These are phyloP conservation scores for Drosophila pseudotakahashii DNA, from an alignment of 2,888 invertebrate genomes.

Conservation along the genomic window DNA sequence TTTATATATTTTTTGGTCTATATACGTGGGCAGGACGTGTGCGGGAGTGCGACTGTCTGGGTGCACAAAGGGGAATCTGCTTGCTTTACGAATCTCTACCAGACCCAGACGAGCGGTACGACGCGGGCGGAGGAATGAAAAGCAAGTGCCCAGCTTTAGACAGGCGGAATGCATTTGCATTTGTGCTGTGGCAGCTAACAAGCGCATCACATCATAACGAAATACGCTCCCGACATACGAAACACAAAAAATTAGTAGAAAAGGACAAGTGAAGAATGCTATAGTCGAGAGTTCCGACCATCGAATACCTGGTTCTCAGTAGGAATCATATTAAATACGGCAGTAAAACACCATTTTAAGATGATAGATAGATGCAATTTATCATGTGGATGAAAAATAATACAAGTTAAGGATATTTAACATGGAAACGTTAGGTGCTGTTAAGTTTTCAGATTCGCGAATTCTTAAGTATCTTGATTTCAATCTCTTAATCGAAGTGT, in stretches of 20 bases:
- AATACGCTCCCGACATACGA: conserved; percentile 46
- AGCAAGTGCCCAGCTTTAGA: conserved; percentile 74
- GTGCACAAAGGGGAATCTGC: conserved; percentile 58
- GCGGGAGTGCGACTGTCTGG: conserved; percentile 41
- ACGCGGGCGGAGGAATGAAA: conserved; percentile 19
- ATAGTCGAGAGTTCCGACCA: background rate
- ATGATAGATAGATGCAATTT: too few species aligned
- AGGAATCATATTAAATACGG: too few species aligned
- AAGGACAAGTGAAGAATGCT: background rate
- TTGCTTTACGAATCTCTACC: conserved; percentile 55
- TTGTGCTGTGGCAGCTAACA: conserved; percentile 69
- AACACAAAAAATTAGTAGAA: conserved; percentile 56
- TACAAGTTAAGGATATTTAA: too few species aligned
- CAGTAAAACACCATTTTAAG: too few species aligned
- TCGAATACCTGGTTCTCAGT: background rate
- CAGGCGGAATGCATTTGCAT: conserved; percentile 59
- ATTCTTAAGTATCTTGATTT: too few species aligned
- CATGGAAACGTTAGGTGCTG: too few species aligned
- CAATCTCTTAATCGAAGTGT: too few species aligned
- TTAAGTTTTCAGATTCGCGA: too few species aligned
- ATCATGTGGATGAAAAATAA: too few species aligned
- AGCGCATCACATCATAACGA: conserved; percentile 67
- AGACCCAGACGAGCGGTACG: background rate
- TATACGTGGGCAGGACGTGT: conserved; percentile 25
- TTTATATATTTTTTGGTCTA: conserved; percentile 50